Evolutionary conservation across 1,140 invertebrate species (phyloP).

Genomic region (Zaprionus taronus): DNA sequence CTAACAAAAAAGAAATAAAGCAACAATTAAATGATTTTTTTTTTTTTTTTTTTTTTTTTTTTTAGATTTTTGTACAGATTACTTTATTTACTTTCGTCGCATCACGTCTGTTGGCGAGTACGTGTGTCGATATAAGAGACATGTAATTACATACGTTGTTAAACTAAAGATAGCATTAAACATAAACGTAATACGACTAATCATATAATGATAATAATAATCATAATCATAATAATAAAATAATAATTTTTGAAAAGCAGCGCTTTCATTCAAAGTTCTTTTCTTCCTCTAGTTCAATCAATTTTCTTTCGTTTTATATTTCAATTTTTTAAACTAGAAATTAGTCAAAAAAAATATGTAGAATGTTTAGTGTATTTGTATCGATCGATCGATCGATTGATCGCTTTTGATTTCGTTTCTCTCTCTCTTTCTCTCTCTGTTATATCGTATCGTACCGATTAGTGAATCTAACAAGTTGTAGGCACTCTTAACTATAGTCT

Average conservation of each 20-base stretch:
- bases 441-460: neutral
- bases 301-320: conserved; percentile 9
- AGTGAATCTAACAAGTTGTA: conserved; percentile 15
- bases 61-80: conserved; percentile 69
- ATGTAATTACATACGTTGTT: conserved; percentile 69
- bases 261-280: conserved; percentile 44
- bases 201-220: conserved; percentile 61
- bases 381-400: conserved; percentile 20
- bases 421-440: neutral
- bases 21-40: neutral
- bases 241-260: conserved; percentile 40
- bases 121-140: conserved; percentile 58
- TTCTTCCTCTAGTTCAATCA: conserved; percentile 14
- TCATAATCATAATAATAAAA: conserved; percentile 36
- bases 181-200: conserved; percentile 72
- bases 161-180: conserved; percentile 74
- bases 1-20: conserved; percentile 17
- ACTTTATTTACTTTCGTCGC: conserved; percentile 62
- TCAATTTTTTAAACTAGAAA: conserved; percentile 37
- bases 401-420: conserved; percentile 32
- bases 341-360: conserved; percentile 32
- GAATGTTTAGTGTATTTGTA: conserved; percentile 51
- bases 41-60: conserved; percentile 24
- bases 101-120: conserved; percentile 51
- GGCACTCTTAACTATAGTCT: conserved; percentile 33